Conservation (phyloP, 2,797 vertebrate genomes). For the Sebastes trivittatus region DNA sequence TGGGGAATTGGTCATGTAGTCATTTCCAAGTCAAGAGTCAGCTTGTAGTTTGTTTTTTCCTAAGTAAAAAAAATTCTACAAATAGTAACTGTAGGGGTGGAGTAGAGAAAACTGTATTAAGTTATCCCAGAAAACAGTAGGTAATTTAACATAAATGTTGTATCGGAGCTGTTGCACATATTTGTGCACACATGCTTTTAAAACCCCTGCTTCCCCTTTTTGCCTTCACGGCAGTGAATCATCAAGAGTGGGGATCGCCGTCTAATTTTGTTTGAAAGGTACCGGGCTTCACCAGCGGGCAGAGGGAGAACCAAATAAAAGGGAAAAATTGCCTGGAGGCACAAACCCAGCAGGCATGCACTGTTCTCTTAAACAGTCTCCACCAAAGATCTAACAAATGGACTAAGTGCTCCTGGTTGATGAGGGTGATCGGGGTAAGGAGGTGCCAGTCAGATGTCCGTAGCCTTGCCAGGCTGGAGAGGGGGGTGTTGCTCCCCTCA, state of each 20-base stretch:
- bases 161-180: not conserved
- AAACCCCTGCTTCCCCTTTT: constrained; percentile 50
- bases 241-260: constrained; percentile 79
- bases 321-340: constrained; percentile 79
- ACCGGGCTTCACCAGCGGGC: constrained; percentile 78
- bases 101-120: constrained; percentile 67
- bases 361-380: constrained; percentile 81
- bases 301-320: constrained; percentile 79
- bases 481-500: not conserved
- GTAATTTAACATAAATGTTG: constrained; percentile 75
- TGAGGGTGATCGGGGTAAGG: constrained; percentile 66
- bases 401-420: constrained; percentile 75
- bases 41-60: constrained; percentile 9
- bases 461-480: constrained; percentile 5
- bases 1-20: constrained; percentile 2
- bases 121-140: constrained; percentile 77
- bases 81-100: constrained; percentile 50
- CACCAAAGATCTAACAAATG: constrained; percentile 80
- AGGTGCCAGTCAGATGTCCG: constrained; percentile 57
- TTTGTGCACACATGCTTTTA: constrained; percentile 19
- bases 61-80: not conserved
- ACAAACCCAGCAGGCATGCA: constrained; percentile 83
- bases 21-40: constrained; percentile 38
- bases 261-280: constrained; percentile 88
- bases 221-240: constrained; percentile 68